These are phyloP conservation scores for Lordiphosa mommai DNA, from an alignment of 1,140 invertebrate genomes.

Conservation along the genomic window DNA sequence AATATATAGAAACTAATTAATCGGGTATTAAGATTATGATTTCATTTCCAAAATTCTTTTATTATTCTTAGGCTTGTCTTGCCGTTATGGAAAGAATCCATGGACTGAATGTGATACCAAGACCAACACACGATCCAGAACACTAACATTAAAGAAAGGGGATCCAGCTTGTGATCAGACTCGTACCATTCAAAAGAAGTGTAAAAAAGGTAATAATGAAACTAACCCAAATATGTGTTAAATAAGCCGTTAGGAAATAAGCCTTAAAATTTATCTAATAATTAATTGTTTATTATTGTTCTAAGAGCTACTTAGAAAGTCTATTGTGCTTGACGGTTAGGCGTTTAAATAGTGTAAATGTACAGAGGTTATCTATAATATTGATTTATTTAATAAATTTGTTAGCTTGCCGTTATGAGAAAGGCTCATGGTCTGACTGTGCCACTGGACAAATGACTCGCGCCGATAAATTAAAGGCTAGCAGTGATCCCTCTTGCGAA, in stretches of 20 bases:
- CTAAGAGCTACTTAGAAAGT: too few relatives aligned
- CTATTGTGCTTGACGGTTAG: too few relatives aligned
- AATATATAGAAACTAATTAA: too few relatives aligned
- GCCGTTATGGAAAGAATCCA: constrained; percentile 89
- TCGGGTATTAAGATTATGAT: too few relatives aligned
- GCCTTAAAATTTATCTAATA: too few relatives aligned
- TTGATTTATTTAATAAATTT: neutral
- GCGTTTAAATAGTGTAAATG: too few relatives aligned
- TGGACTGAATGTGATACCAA: constrained; percentile 93
- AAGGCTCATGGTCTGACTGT: constrained; percentile 92
- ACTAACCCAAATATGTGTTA: too few relatives aligned
- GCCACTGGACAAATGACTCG: constrained; percentile 84
- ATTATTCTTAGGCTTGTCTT: constrained; percentile 79
- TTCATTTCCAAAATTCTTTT: constrained; percentile 53
- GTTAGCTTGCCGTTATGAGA: constrained; percentile 88
- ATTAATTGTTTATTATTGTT: too few relatives aligned
- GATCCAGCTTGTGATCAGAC: constrained; percentile 88
- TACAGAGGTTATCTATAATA: too few relatives aligned
- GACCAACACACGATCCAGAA: constrained; percentile 89
- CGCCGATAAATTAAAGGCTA: constrained; percentile 85
- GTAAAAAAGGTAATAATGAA: constrained; percentile 94
- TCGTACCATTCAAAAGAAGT: constrained; percentile 93
- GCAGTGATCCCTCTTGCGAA: constrained; percentile 86
- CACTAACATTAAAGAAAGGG: constrained; percentile 90
- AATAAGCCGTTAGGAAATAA: too few relatives aligned